Conservation (phyloP, 2,888 invertebrate species). For the Disparrhopalites patrizii region DNA sequence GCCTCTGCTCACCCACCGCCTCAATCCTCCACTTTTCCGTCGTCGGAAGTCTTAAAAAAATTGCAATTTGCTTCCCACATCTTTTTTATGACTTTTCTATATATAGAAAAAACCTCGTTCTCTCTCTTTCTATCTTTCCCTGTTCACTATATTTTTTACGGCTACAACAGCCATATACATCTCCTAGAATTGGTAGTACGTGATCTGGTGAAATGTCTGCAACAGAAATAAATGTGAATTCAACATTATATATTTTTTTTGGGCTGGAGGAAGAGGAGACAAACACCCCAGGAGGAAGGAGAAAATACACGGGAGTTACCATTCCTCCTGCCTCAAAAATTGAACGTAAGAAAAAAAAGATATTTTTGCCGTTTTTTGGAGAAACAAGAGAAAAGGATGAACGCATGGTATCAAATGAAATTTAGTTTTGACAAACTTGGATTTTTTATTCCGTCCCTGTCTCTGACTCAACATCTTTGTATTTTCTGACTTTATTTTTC, state of each 20-base stretch:
- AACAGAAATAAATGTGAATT: conserved; percentile 6
- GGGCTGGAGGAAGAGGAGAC: not conserved
- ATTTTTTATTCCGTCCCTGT: not conserved
- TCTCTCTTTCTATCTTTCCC: too few relatives aligned
- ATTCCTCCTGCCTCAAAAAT: not conserved
- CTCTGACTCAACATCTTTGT: too few relatives aligned
- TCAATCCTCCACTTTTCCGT: not conserved
- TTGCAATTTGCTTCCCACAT: not conserved
- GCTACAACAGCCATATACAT: not conserved
- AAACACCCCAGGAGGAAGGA: too few relatives aligned
- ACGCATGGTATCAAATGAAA: not conserved
- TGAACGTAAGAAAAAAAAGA: too few relatives aligned
- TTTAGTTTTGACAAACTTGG: not conserved
- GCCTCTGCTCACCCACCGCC: not conserved
- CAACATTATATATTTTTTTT: conserved; percentile 2
- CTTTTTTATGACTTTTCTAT: not conserved
- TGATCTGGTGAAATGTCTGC: conserved; percentile 4
- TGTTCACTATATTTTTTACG: not conserved
- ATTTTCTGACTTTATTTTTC: too few relatives aligned
- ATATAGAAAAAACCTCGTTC: not conserved
- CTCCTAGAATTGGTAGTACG: not conserved
- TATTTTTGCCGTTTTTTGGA: not conserved
- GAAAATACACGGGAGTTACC: too few relatives aligned
- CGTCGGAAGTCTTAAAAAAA: not conserved
- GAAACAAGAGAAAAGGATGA: not conserved